Percentiles rank a stretch among this genome's conserved stretches.
Evolutionary conservation across 2,888 invertebrate genomes (phyloP).

Genomic region (Nephrocerus scutellatus): DNA sequence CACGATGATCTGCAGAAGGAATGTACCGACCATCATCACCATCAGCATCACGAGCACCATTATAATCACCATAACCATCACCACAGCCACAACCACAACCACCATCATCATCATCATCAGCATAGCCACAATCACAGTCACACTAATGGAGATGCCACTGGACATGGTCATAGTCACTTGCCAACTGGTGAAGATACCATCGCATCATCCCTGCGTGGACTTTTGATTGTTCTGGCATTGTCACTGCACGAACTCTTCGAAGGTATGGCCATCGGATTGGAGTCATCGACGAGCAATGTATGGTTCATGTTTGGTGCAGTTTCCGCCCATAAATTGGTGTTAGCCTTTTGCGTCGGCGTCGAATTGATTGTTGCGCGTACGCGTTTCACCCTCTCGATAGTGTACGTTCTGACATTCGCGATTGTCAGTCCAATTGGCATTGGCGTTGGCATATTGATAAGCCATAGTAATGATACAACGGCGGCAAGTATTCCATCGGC

Average conservation of each 20-base stretch:
- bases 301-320: constrained; percentile 81
- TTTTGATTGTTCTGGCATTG: constrained; percentile 73
- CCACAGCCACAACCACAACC: constrained; percentile 16
- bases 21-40: constrained; percentile 7
- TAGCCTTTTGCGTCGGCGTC: constrained; percentile 82
- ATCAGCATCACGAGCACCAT: constrained; percentile 6
- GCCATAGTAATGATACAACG: constrained; percentile 55
- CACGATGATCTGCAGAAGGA: constrained; percentile 5
- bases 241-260: constrained; percentile 83
- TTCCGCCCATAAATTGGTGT: constrained; percentile 76
- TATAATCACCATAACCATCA: constrained; percentile 15
- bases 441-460: constrained; percentile 69
- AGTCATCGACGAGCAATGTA: constrained; percentile 55
- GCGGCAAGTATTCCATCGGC: constrained; percentile 59
- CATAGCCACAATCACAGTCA: constrained; percentile 14
- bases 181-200: constrained; percentile 29
- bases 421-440: constrained; percentile 64
- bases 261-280: constrained; percentile 75
- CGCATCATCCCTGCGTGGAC: constrained; percentile 54
- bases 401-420: constrained; percentile 70
- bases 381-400: constrained; percentile 54
- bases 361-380: constrained; percentile 69
- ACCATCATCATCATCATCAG: constrained; percentile 17
- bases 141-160: constrained; percentile 5
- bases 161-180: constrained; percentile 32